Percentiles rank a stretch among this genome's conserved stretches.
These are phyloP conservation scores for Drosophila nigrodunni DNA, from an alignment of 1,140 invertebrate genomes.

Conservation along the genomic window DNA sequence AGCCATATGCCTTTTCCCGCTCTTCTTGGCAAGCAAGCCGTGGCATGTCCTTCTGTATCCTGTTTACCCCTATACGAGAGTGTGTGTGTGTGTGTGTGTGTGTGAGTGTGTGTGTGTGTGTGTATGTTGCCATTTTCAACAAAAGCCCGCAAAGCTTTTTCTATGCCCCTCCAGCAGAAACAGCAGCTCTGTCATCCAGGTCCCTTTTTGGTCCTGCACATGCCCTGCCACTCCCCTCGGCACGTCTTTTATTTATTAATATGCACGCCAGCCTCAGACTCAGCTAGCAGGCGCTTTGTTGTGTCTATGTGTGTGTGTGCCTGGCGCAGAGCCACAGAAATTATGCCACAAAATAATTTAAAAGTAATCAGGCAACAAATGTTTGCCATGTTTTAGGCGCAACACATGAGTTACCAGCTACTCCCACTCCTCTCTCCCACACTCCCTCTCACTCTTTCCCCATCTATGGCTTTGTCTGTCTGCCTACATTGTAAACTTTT, in stretches of 20 bases:
- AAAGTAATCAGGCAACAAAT: conserved; percentile 84
- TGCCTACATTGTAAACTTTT: conserved; percentile 46
- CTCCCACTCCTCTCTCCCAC: conserved; percentile 13
- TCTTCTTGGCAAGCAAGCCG: conserved; percentile 36
- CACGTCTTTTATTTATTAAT: conserved; percentile 75
- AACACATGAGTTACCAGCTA: conserved; percentile 44
- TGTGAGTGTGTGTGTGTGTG: conserved; percentile 11
- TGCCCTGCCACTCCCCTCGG: background rate
- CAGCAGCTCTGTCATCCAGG: conserved; percentile 30
- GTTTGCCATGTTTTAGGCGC: conserved; percentile 73
- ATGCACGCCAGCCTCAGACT: conserved; percentile 61
- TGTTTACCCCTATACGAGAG: conserved; percentile 22
- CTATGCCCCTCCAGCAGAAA: conserved; percentile 32
- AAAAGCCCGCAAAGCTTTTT: conserved; percentile 52
- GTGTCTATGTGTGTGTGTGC: conserved; percentile 14
- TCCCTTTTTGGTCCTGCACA: conserved; percentile 43
- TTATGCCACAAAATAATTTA: conserved; percentile 84
- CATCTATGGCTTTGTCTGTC: conserved; percentile 14
- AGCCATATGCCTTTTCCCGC: conserved; percentile 19
- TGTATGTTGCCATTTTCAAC: conserved; percentile 45
- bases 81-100: conserved; percentile 10
- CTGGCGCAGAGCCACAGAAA: conserved; percentile 59
- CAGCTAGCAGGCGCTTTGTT: conserved; percentile 34
- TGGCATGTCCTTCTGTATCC: conserved; percentile 45
- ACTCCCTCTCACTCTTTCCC: conserved; percentile 16